Evolutionary conservation across 2,113 vertebrate genomes (phyloP).

Genomic region (Naja naja): DNA sequence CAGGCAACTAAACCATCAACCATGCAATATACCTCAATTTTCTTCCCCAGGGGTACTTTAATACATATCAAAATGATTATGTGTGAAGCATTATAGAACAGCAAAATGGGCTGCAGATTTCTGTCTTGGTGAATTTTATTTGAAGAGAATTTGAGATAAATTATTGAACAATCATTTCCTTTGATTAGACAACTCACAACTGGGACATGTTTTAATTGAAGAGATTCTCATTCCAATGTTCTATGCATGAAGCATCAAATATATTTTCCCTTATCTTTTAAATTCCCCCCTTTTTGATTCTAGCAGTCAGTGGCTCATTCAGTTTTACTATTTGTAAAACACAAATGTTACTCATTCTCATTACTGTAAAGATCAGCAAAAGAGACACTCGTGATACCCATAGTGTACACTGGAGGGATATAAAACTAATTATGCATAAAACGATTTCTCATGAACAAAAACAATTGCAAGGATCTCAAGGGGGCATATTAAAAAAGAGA

Average conservation of each 20-base stretch:
- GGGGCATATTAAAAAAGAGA: background rate
- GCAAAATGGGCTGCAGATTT: background rate
- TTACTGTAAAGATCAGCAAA: background rate
- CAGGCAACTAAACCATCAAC: background rate
- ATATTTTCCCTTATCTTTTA: background rate
- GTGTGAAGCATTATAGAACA: background rate
- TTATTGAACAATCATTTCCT: background rate
- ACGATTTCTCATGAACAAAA: background rate
- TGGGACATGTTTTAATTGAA: background rate
- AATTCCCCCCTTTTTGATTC: background rate
- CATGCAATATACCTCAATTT: background rate
- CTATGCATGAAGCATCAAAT: background rate
- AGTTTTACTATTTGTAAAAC: background rate
- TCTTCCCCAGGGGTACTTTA: background rate
- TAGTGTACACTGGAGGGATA: background rate
- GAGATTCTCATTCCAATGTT: background rate
- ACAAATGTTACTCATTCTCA: background rate
- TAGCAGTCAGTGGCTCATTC: background rate
- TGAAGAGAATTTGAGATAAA: background rate
- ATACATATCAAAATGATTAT: background rate
- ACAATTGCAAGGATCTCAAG: background rate
- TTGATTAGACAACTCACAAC: background rate
- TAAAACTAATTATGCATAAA: conserved; percentile 23
- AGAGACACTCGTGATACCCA: background rate
- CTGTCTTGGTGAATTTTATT: background rate